Base-by-base conservation (phyloP, 2,797 vertebrate genomes). In the Balearica regulorum region DNA sequence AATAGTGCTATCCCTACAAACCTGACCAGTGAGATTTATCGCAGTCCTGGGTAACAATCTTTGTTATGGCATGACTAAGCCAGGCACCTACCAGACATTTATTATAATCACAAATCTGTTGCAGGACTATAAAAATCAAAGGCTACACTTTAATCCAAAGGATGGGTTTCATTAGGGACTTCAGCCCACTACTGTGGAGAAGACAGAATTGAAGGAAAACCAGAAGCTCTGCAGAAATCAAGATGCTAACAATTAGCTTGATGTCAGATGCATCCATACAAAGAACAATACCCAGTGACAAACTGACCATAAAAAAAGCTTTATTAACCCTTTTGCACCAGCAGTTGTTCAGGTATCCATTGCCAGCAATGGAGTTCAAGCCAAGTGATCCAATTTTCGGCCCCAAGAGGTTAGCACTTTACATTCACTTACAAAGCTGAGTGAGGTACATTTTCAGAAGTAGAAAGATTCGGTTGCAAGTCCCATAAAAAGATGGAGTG, bases 271-370 rank as follows among this genome's bases (percentile, higher is more conserved):
- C 35, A 71, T 19, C 61, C 46, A 60, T 11, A n/a, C 13, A 78
- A 97, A 94, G 39, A 96, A 91, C 33, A 91, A 55, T 13, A 76
- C 13, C 37, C 73, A 43, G 37, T 31, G 66, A 68, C 39, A 93
- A 82, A 96, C 25, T 81, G 49, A 83, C 84, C 65, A 85, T 95
- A 92, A 93, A 96, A 96, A 95, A 96, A 94, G 89, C 95, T 96
- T 97, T 97, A 97, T 98, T 98, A 97, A 97, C 97, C 95, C 77
- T 93, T 97, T 94, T 97, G 89, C 86, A 96, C 89, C 91, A 95
- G 70, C 84, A 94, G 81, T 77, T 89, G 81, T 72, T 92, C 79
- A 86, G 86, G 62, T 85, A 90, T 93, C 97, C 94, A 89, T 77
- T 66, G 87, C 96, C 97, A 97, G 95, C 96, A 96, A 96, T 80